Percentiles rank a stretch among this genome's conserved stretches.
Conservation (phyloP, 2,797 vertebrate genomes). For the Eulemur albifrons region DNA sequence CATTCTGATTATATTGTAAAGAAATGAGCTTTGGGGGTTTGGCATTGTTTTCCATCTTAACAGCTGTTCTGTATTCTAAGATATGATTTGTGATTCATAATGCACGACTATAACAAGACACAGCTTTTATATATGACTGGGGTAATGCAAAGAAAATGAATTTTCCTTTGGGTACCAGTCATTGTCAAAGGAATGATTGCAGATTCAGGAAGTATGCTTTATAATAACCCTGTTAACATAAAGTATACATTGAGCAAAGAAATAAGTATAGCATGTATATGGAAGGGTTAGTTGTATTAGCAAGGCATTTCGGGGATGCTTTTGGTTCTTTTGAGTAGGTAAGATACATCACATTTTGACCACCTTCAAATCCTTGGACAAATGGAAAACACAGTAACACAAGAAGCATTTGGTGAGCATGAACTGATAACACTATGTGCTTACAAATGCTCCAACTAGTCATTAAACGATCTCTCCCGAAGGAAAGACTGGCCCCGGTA, state of each 20-base stretch:
- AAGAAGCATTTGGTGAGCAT: neutral
- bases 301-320: slow-evolving; percentile 48
- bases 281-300: slow-evolving; percentile 64
- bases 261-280: slow-evolving; percentile 48
- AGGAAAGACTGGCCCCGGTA: slow-evolving; percentile 61
- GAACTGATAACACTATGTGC: neutral
- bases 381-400: neutral
- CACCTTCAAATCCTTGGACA: neutral
- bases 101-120: slow-evolving; percentile 66
- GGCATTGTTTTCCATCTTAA: slow-evolving; percentile 47
- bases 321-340: slow-evolving; percentile 38
- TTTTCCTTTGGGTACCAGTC: slow-evolving; percentile 72
- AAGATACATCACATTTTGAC: neutral
- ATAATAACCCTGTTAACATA: slow-evolving; percentile 70
- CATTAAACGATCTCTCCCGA: neutral
- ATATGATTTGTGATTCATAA: slow-evolving; percentile 65
- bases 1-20: slow-evolving; percentile 52
- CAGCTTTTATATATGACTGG: slow-evolving; percentile 66
- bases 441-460: neutral
- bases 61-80: slow-evolving; percentile 67
- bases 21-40: slow-evolving; percentile 19
- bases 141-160: slow-evolving; percentile 71
- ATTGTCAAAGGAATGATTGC: slow-evolving; percentile 76
- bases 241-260: slow-evolving; percentile 65
- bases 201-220: slow-evolving; percentile 71